Evolutionary conservation across 2,113 vertebrate genomes (phyloP).

Genomic region (Origma solitaria): DNA sequence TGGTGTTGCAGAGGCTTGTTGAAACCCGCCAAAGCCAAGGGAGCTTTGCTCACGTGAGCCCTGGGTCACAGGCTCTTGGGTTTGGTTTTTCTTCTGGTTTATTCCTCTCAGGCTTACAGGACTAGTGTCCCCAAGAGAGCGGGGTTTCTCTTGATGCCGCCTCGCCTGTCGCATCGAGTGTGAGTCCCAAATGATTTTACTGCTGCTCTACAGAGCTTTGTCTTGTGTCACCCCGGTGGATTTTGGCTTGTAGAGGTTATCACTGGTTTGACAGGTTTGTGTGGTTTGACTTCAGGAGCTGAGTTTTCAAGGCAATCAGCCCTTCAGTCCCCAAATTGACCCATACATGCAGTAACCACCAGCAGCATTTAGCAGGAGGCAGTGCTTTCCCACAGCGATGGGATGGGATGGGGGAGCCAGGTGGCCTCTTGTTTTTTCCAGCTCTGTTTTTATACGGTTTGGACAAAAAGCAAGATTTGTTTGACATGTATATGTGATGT

Average conservation of each 20-base stretch:
- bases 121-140: accelerated
- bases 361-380: neutral
- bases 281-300: neutral
- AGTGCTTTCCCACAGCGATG: accelerated
- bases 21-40: neutral
- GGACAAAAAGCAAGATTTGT: neutral
- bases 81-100: neutral
- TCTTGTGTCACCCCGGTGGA: accelerated
- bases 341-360: neutral
- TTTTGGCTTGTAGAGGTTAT: neutral
- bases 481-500: neutral
- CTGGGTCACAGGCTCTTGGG: neutral
- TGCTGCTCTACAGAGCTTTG: neutral
- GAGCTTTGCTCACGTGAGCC: neutral
- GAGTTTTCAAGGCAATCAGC: neutral
- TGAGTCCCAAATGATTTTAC: neutral
- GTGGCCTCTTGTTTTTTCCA: constrained; percentile 2
- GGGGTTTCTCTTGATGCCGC: neutral
- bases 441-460: neutral
- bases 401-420: neutral
- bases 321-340: neutral
- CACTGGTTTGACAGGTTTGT: neutral
- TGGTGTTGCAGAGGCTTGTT: neutral
- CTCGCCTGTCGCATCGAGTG: accelerated
- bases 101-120: neutral